phyloP scores from a whole-genome alignment of 2,797 vertebrate species.

The Hydrocynus forskahlii region DNA sequence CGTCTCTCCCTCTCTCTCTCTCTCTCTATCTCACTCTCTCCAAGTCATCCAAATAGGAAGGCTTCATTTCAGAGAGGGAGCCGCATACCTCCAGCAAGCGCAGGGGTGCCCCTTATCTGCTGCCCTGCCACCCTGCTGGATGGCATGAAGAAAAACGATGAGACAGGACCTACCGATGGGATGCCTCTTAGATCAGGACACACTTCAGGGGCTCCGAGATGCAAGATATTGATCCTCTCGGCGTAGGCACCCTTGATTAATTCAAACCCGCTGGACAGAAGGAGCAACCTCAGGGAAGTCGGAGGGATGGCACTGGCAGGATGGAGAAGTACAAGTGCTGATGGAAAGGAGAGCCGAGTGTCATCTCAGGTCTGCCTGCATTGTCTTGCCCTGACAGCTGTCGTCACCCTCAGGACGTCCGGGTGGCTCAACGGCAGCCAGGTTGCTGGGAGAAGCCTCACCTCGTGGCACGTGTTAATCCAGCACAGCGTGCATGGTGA shows the following conservation, averaged over 20 bases:
- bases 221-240: constrained; percentile 55
- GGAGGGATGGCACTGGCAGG: constrained; percentile 4
- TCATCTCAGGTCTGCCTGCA: constrained; percentile 65
- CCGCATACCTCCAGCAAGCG: constrained; percentile 17
- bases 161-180: constrained; percentile 12
- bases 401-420: constrained; percentile 17
- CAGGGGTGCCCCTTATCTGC: neutral
- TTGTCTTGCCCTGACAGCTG: constrained; percentile 23
- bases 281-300: constrained; percentile 38
- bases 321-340: neutral
- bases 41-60: constrained; percentile 10
- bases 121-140: constrained; percentile 31
- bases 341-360: constrained; percentile 72
- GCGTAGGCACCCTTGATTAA: constrained; percentile 44
- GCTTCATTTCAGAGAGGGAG: constrained; percentile 15
- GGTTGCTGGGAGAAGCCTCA: neutral
- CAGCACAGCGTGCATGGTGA: neutral
- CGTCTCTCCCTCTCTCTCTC: neutral
- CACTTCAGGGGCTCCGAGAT: neutral
- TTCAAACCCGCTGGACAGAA: constrained; percentile 50
- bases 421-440: constrained; percentile 8
- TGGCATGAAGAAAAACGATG: constrained; percentile 42
- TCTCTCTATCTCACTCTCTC: neutral
- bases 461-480: constrained; percentile 41
- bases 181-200: constrained; percentile 1